Conservation (phyloP, 1,140 invertebrate genomes). For the Drosophila murphyi region DNA sequence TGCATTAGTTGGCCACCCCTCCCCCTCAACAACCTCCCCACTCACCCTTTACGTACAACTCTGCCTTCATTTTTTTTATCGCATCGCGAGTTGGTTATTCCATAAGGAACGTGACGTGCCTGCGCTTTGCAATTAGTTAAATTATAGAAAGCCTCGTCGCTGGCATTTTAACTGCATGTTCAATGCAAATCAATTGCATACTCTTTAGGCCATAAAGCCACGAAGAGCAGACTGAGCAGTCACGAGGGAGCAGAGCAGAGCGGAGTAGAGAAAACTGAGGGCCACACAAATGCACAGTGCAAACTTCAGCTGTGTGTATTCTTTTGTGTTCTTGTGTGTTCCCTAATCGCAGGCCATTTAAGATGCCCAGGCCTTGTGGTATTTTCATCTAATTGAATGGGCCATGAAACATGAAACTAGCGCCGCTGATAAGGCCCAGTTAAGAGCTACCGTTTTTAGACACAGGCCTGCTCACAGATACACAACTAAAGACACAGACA, state of each 20-base stretch:
- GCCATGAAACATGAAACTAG: slow-evolving; percentile 54
- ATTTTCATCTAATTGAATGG: slow-evolving; percentile 54
- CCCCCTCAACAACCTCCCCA: not conserved
- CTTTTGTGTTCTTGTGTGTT: slow-evolving; percentile 34
- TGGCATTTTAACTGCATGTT: slow-evolving; percentile 74
- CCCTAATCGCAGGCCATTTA: slow-evolving; percentile 55
- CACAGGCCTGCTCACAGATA: not conserved
- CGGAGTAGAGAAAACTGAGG: not conserved
- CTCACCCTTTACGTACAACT: not conserved
- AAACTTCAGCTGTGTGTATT: slow-evolving; percentile 47
- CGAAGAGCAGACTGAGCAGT: slow-evolving; percentile 2
- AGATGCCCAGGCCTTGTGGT: slow-evolving; percentile 47
- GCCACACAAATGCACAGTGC: slow-evolving; percentile 24
- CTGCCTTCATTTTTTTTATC: not conserved
- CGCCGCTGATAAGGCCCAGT: slow-evolving; percentile 39
- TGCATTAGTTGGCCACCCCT: slow-evolving; percentile 52
- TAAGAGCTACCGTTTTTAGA: slow-evolving; percentile 39
- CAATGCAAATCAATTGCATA: slow-evolving; percentile 63
- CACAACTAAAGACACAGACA: slow-evolving; percentile 25
- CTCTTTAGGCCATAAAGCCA: slow-evolving; percentile 10
- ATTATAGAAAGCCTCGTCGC: slow-evolving; percentile 55
- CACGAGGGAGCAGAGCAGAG: not conserved
- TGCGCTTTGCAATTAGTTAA: slow-evolving; percentile 81
- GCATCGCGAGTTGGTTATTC: slow-evolving; percentile 2
- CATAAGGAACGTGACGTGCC: slow-evolving; percentile 68